Base-by-base conservation (phyloP, 1,140 invertebrate species). In the Zaprionus nigranus region DNA sequence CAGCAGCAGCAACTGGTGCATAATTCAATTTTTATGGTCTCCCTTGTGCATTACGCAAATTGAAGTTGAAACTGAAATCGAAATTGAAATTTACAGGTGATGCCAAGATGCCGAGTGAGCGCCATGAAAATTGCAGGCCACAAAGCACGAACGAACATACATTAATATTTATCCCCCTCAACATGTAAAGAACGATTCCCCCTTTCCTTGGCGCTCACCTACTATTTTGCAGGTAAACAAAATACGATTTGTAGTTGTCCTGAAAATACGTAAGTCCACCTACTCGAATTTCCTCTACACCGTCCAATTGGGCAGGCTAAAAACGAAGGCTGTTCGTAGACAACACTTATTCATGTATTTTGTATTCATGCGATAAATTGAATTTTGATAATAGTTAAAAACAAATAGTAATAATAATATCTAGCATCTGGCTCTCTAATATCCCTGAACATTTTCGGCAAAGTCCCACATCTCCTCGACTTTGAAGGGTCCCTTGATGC, bases 381-480 rank as follows among this genome's bases (percentile, higher is more conserved):
- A 51, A 51, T 51, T 51, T 56, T 24, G 5, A 17, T 9, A 46
- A 7, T 17, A 9, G 40, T 24, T 46, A 17, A 46, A 46, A 46
- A 46, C 7, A 46, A 17, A 46, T 34, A 30, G 7, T 30, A 30
- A 17, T 43, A 43, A 43, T 40, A 17, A 43, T 67, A 51, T 17
- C 26, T 54, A 63, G 43, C 71, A 66, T 92, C 92, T 93, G 6
- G 28, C 2, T 36, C 15, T n/a, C 30, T 81, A 92, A 63, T 91
- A 93, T 38, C 92, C 92, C 53, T 93, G 90, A 36, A 94, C 92
- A 81, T 92, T 92, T 65, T 95, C 92, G n/a, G 96, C 96, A 28
- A 97, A 92, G 17, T 94, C 92, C 96, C 97, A 97, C 91, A 97
- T 95, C 49, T 95, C 94, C 38, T 95, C 92, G 11, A 96, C 93